phyloP scores from a whole-genome alignment of 2,113 vertebrate genomes.

The Hiodon alosoides region DNA sequence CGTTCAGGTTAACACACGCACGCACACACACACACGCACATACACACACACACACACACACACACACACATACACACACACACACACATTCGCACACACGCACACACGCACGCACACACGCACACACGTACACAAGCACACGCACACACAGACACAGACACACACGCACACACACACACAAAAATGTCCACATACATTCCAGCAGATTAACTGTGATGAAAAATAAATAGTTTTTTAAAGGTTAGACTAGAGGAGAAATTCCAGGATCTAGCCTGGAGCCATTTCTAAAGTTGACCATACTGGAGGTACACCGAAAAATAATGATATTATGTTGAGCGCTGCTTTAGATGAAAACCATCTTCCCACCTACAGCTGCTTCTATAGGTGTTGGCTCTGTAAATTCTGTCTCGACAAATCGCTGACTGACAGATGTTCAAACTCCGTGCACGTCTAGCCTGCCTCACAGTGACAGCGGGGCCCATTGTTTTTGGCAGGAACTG shows the following conservation, averaged over 20 bases:
- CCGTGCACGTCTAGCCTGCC: slow-evolving; percentile 10
- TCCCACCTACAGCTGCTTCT: too few relatives aligned
- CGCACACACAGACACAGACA: too few relatives aligned
- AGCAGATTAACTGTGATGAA: neutral
- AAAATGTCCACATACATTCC: too few relatives aligned
- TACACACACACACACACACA: too few relatives aligned
- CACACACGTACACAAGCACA: too few relatives aligned
- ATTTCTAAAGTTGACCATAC: neutral
- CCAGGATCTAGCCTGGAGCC: neutral
- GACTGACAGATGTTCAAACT: neutral
- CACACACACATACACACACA: too few relatives aligned
- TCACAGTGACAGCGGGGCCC: slow-evolving; percentile 32
- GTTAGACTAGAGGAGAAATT: neutral
- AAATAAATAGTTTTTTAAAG: neutral
- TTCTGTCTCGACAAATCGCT: neutral
- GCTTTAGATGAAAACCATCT: neutral
- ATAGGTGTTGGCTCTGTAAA: neutral
- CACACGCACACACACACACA: too few relatives aligned
- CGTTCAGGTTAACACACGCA: neutral
- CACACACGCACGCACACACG: too few relatives aligned
- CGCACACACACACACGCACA: neutral
- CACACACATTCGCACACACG: too few relatives aligned
- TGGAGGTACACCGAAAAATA: neutral
- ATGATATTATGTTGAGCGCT: neutral
- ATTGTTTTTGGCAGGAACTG: slow-evolving; percentile 40